phyloP scores from a whole-genome alignment of 2,888 invertebrate genomes.

The Petrophora chlorosata region DNA sequence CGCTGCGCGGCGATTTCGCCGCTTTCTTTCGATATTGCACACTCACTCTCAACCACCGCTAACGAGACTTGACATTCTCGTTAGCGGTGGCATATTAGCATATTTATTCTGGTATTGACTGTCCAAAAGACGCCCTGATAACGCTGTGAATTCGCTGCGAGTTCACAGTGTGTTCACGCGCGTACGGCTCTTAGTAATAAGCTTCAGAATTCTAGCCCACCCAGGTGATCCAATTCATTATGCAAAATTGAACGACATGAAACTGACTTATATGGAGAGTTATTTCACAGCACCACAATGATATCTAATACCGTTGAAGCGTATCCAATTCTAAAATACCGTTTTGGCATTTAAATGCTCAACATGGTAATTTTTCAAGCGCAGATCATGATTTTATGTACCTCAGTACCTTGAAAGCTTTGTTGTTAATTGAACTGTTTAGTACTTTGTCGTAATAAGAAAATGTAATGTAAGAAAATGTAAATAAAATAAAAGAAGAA shows the following conservation, averaged over 20 bases:
- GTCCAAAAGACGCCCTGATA: no score
- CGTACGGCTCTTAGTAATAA: not conserved
- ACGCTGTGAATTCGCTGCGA: no score
- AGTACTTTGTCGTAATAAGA: not conserved
- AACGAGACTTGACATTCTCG: no score
- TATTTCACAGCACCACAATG: conserved; percentile 1
- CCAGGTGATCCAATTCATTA: conserved; percentile 1
- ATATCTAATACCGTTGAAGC: conserved; percentile 20
- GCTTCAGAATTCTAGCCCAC: not conserved
- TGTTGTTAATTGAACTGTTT: not conserved
- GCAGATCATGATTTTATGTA: not conserved
- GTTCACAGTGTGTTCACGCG: not conserved
- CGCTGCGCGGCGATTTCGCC: no score
- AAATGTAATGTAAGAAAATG: no score
- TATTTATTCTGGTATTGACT: no score
- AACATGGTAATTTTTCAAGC: conserved; percentile 27
- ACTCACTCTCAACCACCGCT: no score
- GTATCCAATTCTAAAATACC: conserved; percentile 25
- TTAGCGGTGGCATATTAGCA: no score
- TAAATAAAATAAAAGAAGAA: no score
- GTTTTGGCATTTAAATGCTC: conserved; percentile 21
- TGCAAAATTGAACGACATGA: not conserved
- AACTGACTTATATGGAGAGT: not conserved
- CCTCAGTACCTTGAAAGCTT: not conserved
- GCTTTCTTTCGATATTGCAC: no score